These are phyloP conservation scores for Notarius quadriscutis DNA, from an alignment of 2,113 vertebrate species.

Conservation along the genomic window DNA sequence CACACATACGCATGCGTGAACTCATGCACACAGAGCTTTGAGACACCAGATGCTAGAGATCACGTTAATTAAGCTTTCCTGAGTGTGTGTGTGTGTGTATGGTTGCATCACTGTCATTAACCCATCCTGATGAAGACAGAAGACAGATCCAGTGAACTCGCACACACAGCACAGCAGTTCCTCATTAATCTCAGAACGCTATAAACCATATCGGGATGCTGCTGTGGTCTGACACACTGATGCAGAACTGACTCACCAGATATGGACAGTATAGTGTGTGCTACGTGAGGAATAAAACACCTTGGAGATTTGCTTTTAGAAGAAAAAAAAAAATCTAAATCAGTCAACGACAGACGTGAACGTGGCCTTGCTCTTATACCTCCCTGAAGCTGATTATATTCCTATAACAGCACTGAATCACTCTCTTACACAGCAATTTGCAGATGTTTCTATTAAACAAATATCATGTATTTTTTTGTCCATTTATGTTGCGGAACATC, in stretches of 20 bases:
- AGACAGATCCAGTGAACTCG: constrained; percentile 19
- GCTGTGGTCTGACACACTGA: not conserved
- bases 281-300: not conserved
- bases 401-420: not conserved
- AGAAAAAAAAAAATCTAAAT: not conserved
- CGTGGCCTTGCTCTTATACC: not conserved
- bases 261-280: not conserved
- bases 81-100: not conserved
- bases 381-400: not conserved
- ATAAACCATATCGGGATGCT: not conserved
- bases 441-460: not conserved
- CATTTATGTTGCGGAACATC: not conserved
- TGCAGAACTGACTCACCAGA: not conserved
- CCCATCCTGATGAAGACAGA: constrained; percentile 47
- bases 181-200: constrained; percentile 17
- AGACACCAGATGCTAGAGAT: constrained; percentile 32
- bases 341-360: not conserved
- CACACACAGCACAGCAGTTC: not conserved
- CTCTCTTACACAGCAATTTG: not conserved
- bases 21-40: not conserved
- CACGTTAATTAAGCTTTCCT: constrained; percentile 37
- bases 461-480: not conserved
- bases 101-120: constrained; percentile 7
- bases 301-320: not conserved
- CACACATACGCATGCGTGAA: constrained; percentile 15